Percentiles rank a stretch among this genome's conserved stretches.
phyloP scores from a whole-genome alignment of 2,113 vertebrate genomes.

The Sterrhoptilus dennistouni region DNA sequence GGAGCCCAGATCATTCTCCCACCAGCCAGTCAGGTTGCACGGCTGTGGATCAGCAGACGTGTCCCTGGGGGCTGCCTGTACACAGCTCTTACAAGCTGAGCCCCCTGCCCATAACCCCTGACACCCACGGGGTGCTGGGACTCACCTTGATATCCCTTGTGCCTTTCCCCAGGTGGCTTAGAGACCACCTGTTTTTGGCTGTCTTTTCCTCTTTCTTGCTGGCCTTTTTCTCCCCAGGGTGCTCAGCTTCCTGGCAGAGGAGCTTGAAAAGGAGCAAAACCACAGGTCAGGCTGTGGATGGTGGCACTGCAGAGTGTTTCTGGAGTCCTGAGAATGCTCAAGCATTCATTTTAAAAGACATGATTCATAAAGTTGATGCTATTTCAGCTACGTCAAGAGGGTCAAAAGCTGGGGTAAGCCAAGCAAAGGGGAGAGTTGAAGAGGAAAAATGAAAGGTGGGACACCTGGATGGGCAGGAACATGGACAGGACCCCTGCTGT shows the following conservation, averaged over 20 bases:
- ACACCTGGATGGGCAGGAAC: not conserved
- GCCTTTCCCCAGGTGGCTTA: fast-evolving
- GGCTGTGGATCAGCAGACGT: fast-evolving
- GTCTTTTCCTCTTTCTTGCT: fast-evolving
- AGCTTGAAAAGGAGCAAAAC: not conserved
- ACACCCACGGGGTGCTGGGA: fast-evolving
- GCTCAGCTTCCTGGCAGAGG: not conserved
- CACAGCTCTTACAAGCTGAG: not conserved
- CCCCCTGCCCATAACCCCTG: fast-evolving
- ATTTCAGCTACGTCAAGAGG: not conserved
- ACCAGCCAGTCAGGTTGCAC: not conserved
- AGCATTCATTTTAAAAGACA: fast-evolving
- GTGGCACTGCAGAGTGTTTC: not conserved
- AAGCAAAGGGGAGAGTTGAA: not conserved
- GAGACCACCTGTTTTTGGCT: not conserved
- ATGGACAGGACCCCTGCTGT: fast-evolving
- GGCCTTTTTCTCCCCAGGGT: fast-evolving
- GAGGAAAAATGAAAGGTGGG: not conserved
- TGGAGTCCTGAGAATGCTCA: fast-evolving
- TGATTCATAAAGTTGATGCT: not conserved
- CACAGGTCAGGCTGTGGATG: not conserved
- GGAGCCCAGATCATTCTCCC: not conserved
- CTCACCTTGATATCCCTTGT: not conserved
- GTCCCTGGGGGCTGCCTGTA: not conserved
- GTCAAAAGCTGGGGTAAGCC: not conserved